Evolutionary conservation across 64 coral and sea anemone species (phyloP).

Genomic region (Montipora cactus): DNA sequence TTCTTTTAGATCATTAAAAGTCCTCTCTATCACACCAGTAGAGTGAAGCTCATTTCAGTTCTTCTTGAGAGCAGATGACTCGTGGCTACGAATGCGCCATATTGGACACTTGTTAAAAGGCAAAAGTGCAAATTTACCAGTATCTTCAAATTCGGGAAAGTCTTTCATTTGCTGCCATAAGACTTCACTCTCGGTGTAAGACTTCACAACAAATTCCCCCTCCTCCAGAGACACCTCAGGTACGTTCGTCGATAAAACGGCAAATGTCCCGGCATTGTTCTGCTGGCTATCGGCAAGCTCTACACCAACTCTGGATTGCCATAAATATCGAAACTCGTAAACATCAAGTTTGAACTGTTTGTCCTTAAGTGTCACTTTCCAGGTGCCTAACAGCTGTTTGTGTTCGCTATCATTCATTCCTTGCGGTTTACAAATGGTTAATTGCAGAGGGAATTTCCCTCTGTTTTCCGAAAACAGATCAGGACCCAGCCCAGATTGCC

Average conservation of each 20-base stretch:
- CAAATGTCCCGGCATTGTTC: background rate
- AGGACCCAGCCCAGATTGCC: too few relatives aligned
- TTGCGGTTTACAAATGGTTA: too few relatives aligned
- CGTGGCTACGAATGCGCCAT: conserved; percentile 62
- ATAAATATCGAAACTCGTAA: conserved; percentile 46
- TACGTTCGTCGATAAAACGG: conserved; percentile 26
- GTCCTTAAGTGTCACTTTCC: background rate
- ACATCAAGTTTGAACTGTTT: conserved; percentile 20
- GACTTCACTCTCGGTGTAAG: conserved; percentile 42
- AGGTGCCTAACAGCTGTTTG: background rate
- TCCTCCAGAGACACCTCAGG: conserved; percentile 38
- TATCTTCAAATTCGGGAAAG: conserved; percentile 71
- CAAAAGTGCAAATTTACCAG: conserved; percentile 10
- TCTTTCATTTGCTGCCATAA: conserved; percentile 40
- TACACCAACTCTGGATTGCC: background rate
- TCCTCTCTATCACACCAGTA: conserved; percentile 35
- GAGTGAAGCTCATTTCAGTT: background rate
- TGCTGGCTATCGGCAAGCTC: conserved; percentile 17
- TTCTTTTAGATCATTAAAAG: background rate
- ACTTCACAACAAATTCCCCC: conserved; percentile 63
- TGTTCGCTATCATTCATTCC: background rate
- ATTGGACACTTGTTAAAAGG: conserved; percentile 26
- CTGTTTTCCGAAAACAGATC: too few relatives aligned
- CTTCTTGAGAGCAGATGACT: background rate
- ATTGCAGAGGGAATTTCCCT: too few relatives aligned